Conservation (phyloP, 2,113 vertebrate genomes). For the Myrmecobius fasciatus region DNA sequence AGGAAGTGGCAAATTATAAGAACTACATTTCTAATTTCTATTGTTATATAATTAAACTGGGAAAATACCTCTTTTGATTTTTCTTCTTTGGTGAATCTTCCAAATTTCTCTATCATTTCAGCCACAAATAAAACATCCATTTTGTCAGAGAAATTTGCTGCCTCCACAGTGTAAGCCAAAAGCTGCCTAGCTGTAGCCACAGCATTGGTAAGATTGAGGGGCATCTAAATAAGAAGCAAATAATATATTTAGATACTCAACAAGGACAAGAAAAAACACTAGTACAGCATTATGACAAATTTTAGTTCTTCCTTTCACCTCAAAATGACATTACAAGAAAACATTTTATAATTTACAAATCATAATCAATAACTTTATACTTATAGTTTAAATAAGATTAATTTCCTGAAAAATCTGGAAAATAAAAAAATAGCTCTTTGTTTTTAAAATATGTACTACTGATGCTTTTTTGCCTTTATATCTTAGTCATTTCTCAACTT, state of each 20-base stretch:
- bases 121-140: slow-evolving; percentile 99
- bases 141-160: slow-evolving; percentile 98
- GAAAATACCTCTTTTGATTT: slow-evolving; percentile 94
- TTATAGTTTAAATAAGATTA: background rate
- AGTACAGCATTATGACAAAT: background rate
- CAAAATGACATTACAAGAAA: background rate
- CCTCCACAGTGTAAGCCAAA: slow-evolving; percentile 93
- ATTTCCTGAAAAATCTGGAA: slow-evolving; percentile 35
- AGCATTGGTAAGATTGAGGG: slow-evolving; percentile 95
- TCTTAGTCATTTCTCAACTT: background rate
- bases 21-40: background rate
- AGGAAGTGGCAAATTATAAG: background rate
- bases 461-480: background rate
- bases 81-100: slow-evolving; percentile 91
- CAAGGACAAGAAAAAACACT: background rate
- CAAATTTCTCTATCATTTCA: slow-evolving; percentile 99
- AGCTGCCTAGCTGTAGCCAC: slow-evolving; percentile 92
- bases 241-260: background rate
- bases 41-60: background rate
- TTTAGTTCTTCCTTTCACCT: background rate
- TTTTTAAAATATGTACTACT: background rate
- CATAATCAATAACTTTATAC: background rate
- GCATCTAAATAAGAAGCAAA: slow-evolving; percentile 87
- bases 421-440: background rate
- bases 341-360: background rate